phyloP scores from a whole-genome alignment of 2,797 vertebrate genomes.

The Nothura maculosa region DNA sequence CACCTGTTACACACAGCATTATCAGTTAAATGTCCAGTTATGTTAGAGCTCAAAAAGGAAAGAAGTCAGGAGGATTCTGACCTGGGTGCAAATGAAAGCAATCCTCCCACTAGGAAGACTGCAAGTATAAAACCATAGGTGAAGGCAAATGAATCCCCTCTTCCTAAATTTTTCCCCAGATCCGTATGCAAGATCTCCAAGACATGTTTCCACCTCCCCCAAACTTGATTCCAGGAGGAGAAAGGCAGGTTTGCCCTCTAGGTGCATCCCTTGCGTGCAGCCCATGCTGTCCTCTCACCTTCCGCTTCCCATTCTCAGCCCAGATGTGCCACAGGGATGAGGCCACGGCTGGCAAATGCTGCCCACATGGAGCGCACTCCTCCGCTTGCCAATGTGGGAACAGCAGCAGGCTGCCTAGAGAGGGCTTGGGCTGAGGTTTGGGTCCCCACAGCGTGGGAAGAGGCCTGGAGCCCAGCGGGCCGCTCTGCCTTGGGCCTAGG shows the following conservation, averaged over 20 bases:
- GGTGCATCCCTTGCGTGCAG: rapidly evolving
- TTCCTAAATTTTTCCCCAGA: not conserved
- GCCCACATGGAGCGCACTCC: rapidly evolving
- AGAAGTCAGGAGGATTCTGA: not conserved
- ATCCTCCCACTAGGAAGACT: not conserved
- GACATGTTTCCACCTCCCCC: not conserved
- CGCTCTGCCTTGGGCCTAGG: not conserved
- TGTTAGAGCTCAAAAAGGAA: not conserved
- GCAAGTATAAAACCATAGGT: not conserved
- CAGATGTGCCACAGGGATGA: not conserved
- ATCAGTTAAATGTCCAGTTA: not conserved
- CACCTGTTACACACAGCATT: not conserved
- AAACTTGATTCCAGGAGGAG: not conserved
- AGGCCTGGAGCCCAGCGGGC: not conserved
- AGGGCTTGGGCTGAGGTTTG: not conserved
- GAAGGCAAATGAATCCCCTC: not conserved
- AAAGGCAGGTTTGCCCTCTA: not conserved
- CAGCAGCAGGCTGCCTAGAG: not conserved
- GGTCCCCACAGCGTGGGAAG: rapidly evolving
- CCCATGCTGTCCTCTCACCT: not conserved
- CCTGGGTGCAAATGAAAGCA: not conserved
- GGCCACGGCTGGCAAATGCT: rapidly evolving
- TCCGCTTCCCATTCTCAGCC: not conserved
- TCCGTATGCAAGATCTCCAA: not conserved
- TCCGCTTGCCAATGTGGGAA: not conserved